phyloP scores from a whole-genome alignment of 2,888 invertebrate species.

The Amiota minor region DNA sequence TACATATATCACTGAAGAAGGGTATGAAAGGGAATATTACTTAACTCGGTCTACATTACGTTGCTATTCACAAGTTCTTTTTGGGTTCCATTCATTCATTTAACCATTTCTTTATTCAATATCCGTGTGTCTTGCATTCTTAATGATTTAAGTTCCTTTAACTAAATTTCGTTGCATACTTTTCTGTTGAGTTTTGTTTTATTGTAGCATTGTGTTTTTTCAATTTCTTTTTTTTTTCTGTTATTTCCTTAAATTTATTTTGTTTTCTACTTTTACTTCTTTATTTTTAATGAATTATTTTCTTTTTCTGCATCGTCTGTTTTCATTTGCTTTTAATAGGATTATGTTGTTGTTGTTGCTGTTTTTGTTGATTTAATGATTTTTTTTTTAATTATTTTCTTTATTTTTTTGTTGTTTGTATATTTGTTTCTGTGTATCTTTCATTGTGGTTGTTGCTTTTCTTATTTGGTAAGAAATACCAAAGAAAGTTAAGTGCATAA shows the following conservation, averaged over 20 bases:
- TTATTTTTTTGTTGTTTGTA: constrained; percentile 15
- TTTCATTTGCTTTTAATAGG: constrained; percentile 52
- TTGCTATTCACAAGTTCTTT: constrained; percentile 34
- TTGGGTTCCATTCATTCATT: constrained; percentile 16
- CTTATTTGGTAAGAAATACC: background rate
- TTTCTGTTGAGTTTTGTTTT: constrained; percentile 22
- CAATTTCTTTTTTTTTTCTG: background rate
- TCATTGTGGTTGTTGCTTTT: background rate
- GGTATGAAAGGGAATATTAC: too few relatives aligned
- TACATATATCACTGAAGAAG: too few relatives aligned
- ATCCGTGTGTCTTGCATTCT: background rate
- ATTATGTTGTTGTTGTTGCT: constrained; percentile 44
- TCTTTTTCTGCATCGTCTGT: constrained; percentile 38
- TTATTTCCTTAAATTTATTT: background rate
- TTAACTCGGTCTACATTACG: background rate
- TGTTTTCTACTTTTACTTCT: background rate
- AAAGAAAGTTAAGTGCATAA: background rate
- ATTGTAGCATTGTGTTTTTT: constrained; percentile 19
- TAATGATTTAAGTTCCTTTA: background rate
- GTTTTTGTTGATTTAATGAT: background rate
- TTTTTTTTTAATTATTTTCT: too few relatives aligned
- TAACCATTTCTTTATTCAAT: background rate
- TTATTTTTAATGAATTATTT: background rate
- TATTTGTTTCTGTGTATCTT: background rate
- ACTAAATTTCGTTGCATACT: constrained; percentile 24